Conservation (phyloP, 2,888 invertebrate species). For the Apodemia mormo region DNA sequence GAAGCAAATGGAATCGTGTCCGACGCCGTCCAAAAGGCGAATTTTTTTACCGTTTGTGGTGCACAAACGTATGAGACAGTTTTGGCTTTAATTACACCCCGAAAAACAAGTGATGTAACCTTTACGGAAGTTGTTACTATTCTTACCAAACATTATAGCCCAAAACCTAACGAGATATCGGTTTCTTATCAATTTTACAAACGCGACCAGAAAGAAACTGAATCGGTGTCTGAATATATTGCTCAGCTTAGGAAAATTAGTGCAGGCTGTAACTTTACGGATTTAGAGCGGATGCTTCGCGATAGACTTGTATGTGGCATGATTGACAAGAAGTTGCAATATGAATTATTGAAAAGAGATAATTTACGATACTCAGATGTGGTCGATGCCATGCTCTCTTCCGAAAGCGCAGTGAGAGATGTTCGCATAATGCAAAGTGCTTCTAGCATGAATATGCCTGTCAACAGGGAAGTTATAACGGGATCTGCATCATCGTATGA, state of each 20-base stretch:
- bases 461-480: not conserved
- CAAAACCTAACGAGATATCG: constrained; percentile 1
- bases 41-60: constrained; percentile 30
- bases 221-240: constrained; percentile 8
- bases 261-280: constrained; percentile 31
- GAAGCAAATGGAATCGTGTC: not conserved
- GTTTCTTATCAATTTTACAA: constrained; percentile 21
- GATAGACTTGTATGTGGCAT: constrained; percentile 35
- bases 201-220: not conserved
- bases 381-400: not conserved
- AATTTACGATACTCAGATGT: constrained; percentile 4
- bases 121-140: not conserved
- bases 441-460: not conserved
- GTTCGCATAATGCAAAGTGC: not conserved
- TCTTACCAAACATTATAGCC: not conserved
- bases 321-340: constrained; percentile 31
- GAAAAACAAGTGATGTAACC: not conserved
- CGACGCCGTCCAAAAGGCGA: not conserved
- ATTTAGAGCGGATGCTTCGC: constrained; percentile 34
- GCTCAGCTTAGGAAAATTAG: constrained; percentile 25
- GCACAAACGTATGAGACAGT: constrained; percentile 26
- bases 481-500: not conserved
- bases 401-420: constrained; percentile 1
- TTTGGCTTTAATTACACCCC: constrained; percentile 19
- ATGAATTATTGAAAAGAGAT: not conserved